phyloP scores from a whole-genome alignment of 2,797 vertebrate species.

The Furcifer pardalis region DNA sequence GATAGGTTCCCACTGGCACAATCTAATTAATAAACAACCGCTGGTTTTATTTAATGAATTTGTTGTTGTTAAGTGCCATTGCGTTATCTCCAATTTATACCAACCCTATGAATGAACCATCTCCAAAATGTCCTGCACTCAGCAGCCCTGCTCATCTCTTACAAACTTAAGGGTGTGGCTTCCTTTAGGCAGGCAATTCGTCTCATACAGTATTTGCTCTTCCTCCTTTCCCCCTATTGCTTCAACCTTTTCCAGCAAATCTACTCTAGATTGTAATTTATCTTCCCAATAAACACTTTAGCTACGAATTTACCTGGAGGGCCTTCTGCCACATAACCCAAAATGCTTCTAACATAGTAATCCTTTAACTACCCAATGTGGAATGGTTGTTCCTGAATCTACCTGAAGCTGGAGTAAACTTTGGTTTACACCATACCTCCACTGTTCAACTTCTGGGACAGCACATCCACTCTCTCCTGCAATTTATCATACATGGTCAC shows the following conservation, averaged over 20 bases:
- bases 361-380: neutral
- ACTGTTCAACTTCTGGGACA: slow-evolving; percentile 77
- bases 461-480: slow-evolving; percentile 79
- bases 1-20: no score
- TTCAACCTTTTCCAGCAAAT: no score
- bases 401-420: neutral
- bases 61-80: no score
- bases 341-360: neutral
- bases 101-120: no score
- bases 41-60: no score
- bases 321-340: neutral
- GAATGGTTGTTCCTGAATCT: neutral
- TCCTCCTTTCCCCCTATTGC: no score
- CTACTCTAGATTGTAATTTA: neutral
- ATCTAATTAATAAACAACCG: neutral
- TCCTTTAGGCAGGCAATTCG: no score
- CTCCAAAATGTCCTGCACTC: no score
- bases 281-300: neutral
- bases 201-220: no score
- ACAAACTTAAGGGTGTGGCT: no score
- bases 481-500: slow-evolving; percentile 88
- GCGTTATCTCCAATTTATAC: no score
- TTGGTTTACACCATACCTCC: slow-evolving; percentile 69
- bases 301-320: neutral
- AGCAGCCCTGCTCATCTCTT: no score